These are phyloP conservation scores for Pseudopipra pipra DNA, from an alignment of 2,113 vertebrate species.

Conservation along the genomic window DNA sequence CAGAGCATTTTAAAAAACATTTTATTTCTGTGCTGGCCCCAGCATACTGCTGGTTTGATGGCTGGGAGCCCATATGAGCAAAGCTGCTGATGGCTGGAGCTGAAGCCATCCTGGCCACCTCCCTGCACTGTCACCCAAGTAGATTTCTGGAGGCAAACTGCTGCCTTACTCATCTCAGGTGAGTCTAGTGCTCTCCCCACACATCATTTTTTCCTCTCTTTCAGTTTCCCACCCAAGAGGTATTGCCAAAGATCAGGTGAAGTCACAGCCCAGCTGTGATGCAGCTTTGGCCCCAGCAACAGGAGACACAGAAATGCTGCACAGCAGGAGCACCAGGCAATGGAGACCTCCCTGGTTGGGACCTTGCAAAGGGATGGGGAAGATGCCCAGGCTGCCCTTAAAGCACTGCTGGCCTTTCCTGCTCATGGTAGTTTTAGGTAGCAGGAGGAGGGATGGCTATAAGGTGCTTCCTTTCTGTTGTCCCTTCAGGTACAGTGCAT, in stretches of 20 bases:
- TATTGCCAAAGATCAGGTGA: background rate
- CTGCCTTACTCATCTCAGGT: background rate
- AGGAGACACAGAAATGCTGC: background rate
- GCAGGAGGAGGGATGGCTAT: background rate
- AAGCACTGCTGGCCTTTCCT: background rate
- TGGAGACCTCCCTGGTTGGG: background rate
- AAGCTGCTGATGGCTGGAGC: background rate
- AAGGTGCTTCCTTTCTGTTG: background rate
- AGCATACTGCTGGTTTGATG: background rate
- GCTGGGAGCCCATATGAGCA: background rate
- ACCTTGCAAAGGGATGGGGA: background rate
- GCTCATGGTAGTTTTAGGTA: background rate
- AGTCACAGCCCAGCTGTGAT: background rate
- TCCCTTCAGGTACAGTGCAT: background rate
- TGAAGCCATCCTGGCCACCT: background rate
- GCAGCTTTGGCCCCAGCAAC: background rate
- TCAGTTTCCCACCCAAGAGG: background rate
- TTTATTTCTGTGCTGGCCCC: background rate
- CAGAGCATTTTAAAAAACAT: background rate
- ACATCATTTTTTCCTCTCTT: accelerated
- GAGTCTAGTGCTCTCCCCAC: background rate
- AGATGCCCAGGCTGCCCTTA: background rate
- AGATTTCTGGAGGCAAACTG: background rate
- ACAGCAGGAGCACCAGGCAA: background rate
- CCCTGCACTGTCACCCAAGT: background rate